Percentiles rank a stretch among this genome's conserved stretches.
These are phyloP conservation scores for Nyctalus aviator DNA, from an alignment of 2,797 vertebrate species.

Conservation along the genomic window DNA sequence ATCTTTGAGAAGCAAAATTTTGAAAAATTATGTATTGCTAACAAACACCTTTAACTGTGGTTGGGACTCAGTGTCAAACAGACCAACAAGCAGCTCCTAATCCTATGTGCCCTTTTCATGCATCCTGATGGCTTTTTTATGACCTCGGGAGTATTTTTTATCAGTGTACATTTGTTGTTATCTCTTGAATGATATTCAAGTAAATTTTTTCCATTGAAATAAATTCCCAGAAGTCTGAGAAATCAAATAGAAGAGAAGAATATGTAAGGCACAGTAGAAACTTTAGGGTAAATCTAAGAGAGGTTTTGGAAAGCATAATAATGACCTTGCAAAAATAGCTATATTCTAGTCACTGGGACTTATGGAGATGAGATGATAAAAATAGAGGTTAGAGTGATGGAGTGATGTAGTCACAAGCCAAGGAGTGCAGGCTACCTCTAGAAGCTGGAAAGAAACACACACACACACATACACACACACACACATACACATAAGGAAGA, in stretches of 20 bases:
- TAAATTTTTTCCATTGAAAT: conserved; percentile 34
- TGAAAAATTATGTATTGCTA: not conserved
- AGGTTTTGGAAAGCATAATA: not conserved
- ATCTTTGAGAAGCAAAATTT: not conserved
- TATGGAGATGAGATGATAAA: not conserved
- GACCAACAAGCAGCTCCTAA: not conserved
- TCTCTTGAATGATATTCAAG: not conserved
- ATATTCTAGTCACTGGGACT: not conserved
- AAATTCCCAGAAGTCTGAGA: conserved; percentile 12
- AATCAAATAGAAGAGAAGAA: not conserved
- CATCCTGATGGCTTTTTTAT: not conserved
- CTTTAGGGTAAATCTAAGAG: not conserved
- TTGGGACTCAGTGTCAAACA: not conserved
- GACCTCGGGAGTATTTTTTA: not conserved
- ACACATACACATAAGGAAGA: not conserved
- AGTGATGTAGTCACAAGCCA: not conserved
- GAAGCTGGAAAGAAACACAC: not conserved
- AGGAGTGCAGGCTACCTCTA: not conserved
- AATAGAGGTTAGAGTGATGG: not conserved
- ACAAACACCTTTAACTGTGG: not conserved
- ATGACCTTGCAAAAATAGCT: not conserved
- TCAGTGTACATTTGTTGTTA: not conserved
- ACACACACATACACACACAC: too few relatives aligned
- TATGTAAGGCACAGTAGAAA: not conserved
- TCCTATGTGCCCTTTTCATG: not conserved